Percentiles rank a stretch among this genome's conserved stretches.
Conservation (phyloP, 2,888 invertebrate species). For the Eubasilissa splendida region DNA sequence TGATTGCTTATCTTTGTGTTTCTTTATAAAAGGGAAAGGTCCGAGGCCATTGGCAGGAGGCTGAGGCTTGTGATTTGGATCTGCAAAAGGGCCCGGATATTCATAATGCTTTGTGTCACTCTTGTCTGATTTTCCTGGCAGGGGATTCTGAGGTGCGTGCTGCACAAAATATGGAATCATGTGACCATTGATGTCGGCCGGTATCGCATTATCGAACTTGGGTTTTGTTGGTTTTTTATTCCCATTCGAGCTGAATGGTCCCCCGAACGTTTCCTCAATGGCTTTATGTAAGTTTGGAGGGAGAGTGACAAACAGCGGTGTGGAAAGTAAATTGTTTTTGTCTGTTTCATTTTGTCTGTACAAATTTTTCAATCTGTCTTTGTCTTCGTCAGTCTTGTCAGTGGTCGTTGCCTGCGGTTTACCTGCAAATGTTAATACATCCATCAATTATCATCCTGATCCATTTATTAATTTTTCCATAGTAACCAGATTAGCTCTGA, state of each 20-base stretch:
- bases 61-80: constrained; percentile 56
- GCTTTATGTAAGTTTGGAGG: constrained; percentile 58
- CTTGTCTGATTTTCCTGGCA: constrained; percentile 47
- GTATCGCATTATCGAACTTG: constrained; percentile 35
- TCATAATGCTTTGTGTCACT: constrained; percentile 55
- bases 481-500: no score
- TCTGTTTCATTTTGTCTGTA: constrained; percentile 54
- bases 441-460: constrained; percentile 1
- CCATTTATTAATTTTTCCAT: no score
- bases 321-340: constrained; percentile 50
- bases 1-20: constrained; percentile 56
- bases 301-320: constrained; percentile 56
- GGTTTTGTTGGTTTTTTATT: constrained; percentile 48
- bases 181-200: constrained; percentile 40
- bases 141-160: constrained; percentile 29
- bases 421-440: constrained; percentile 51
- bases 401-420: constrained; percentile 40
- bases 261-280: constrained; percentile 53
- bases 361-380: constrained; percentile 46
- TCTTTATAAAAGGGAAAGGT: constrained; percentile 57
- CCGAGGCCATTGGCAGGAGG: constrained; percentile 53
- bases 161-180: constrained; percentile 43
- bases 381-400: constrained; percentile 48
- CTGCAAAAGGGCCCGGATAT: constrained; percentile 57
- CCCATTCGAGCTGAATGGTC: constrained; percentile 41